Conservation (phyloP, 2,113 vertebrate genomes). For the Macrotus californicus region DNA sequence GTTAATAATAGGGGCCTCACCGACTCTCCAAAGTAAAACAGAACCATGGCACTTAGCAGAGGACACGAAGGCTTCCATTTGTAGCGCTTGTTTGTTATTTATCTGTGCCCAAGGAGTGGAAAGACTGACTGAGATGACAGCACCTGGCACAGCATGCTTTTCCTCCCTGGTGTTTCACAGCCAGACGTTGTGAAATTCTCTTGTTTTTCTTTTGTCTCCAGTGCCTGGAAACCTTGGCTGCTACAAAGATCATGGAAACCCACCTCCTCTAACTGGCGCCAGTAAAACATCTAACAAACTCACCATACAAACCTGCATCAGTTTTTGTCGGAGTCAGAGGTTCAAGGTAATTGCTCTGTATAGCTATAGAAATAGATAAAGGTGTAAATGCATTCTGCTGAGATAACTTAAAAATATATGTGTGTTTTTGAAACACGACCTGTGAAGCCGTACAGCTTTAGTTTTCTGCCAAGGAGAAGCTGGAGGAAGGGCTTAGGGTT, state of each 20-base stretch:
- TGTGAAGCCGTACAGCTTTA: background rate
- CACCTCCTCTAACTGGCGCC: slow-evolving; percentile 89
- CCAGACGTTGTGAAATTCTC: slow-evolving; percentile 45
- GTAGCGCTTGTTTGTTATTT: background rate
- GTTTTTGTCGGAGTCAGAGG: slow-evolving; percentile 91
- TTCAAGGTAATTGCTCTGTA: slow-evolving; percentile 85
- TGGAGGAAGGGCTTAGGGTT: background rate
- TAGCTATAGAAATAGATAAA: background rate
- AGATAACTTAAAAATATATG: background rate
- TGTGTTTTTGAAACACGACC: background rate
- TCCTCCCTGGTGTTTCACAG: slow-evolving; percentile 36
- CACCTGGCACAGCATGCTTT: background rate
- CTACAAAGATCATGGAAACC: slow-evolving; percentile 94
- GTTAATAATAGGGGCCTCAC: background rate
- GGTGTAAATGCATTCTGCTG: background rate
- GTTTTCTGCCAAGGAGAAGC: background rate
- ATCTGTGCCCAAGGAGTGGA: slow-evolving; percentile 13
- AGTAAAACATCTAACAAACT: slow-evolving; percentile 95
- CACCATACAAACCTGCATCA: slow-evolving; percentile 96
- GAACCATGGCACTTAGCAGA: background rate
- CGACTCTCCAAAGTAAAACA: background rate
- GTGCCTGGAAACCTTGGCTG: slow-evolving; percentile 98
- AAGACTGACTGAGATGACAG: slow-evolving; percentile 11
- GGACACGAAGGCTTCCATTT: background rate
- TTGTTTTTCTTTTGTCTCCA: slow-evolving; percentile 71